A percentile compares a stretch with the other conserved stretches of the same genome.
Evolutionary conservation across 2,113 vertebrate genomes (phyloP).

Genomic region (Mesoclemmys tuberculata): DNA sequence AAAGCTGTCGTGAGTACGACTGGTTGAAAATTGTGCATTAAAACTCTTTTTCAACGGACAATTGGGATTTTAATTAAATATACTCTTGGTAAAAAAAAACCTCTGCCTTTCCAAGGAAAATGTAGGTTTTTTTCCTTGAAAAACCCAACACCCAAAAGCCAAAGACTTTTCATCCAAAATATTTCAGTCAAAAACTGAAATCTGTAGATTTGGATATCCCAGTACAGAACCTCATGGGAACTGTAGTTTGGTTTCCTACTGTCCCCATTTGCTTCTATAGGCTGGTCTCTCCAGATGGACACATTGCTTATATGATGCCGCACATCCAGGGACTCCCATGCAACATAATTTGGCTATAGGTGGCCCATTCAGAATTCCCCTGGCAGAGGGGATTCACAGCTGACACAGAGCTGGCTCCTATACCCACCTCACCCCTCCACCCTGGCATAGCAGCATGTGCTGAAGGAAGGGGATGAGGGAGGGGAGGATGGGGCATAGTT

Average conservation of each 20-base stretch:
- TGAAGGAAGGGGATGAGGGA: background rate
- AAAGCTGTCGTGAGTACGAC: background rate
- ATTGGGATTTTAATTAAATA: constrained; percentile 20
- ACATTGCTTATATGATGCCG: background rate
- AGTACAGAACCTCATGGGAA: background rate
- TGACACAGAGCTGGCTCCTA: background rate
- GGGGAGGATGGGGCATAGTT: background rate
- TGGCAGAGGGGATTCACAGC: background rate
- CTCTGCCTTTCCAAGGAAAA: constrained; percentile 30
- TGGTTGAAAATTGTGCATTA: background rate
- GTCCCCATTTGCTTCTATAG: background rate
- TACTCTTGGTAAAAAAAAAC: constrained; percentile 32
- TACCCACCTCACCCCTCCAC: background rate
- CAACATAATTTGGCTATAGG: background rate
- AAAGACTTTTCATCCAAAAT: background rate
- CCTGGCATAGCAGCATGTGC: background rate
- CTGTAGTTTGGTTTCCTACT: background rate
- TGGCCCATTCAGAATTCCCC: background rate
- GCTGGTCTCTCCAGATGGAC: background rate
- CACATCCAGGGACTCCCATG: background rate
- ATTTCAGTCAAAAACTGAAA: constrained; percentile 16
- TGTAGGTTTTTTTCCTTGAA: background rate
- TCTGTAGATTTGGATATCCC: background rate
- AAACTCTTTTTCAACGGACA: constrained; percentile 24
- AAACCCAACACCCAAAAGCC: background rate